phyloP scores from a whole-genome alignment of 2,888 invertebrate genomes.

The Mystacides longicornis region DNA sequence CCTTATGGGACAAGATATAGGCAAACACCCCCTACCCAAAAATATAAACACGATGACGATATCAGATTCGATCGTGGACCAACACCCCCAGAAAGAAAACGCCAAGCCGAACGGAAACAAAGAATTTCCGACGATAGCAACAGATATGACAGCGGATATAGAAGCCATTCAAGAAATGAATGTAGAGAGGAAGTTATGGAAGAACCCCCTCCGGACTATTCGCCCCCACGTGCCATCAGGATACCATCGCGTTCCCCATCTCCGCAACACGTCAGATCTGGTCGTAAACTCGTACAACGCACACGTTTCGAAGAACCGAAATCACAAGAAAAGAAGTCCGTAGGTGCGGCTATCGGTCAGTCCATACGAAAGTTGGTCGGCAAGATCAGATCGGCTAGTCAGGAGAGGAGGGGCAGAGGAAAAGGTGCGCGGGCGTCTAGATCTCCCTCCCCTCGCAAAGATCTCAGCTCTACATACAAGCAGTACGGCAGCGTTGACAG shows the following conservation, averaged over 20 bases:
- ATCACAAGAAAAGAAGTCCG: conserved; percentile 41
- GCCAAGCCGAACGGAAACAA: conserved; percentile 49
- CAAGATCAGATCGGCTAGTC: conserved; percentile 56
- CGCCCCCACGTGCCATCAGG: conserved; percentile 49
- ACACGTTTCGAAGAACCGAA: conserved; percentile 53
- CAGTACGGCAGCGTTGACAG: conserved; percentile 44
- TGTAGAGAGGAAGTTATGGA: conserved; percentile 42
- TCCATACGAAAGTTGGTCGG: conserved; percentile 76
- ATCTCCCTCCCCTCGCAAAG: conserved; percentile 48
- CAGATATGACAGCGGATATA: conserved; percentile 51
- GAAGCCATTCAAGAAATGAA: conserved; percentile 50
- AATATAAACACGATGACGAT: conserved; percentile 42
- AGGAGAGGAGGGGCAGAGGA: conserved; percentile 58
- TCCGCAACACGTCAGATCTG: conserved; percentile 35
- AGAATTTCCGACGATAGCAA: conserved; percentile 43
- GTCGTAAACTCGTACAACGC: conserved; percentile 58
- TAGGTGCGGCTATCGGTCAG: conserved; percentile 64
- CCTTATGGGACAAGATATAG: conserved; percentile 20
- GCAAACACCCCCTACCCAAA: conserved; percentile 20
- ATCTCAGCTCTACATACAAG: conserved; percentile 46
- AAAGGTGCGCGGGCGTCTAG: conserved; percentile 51
- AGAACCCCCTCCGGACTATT: conserved; percentile 67
- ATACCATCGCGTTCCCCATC: conserved; percentile 37
- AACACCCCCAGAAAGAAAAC: conserved; percentile 60
- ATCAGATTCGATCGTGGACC: conserved; percentile 43